Evolutionary conservation across 2,113 vertebrate species (phyloP).

Genomic region (Scartelaos histophorus): DNA sequence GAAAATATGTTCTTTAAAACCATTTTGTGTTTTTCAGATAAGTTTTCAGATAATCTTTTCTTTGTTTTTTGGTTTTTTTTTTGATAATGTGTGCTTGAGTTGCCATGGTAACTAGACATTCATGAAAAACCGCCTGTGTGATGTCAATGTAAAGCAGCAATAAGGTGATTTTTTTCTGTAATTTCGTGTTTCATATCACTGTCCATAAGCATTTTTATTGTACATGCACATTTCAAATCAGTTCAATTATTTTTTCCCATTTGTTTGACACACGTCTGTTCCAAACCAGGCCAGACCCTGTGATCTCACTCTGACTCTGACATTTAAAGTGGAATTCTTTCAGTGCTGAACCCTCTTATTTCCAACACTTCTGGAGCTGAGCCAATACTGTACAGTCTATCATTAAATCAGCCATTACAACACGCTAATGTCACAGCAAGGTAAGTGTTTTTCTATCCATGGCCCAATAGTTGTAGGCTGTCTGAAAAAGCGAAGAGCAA

Average conservation of each 20-base stretch:
- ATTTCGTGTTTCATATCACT: background rate
- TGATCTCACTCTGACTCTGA: constrained; percentile 1
- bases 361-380: background rate
- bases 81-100: no score
- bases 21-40: no score
- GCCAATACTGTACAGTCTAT: constrained; percentile 1
- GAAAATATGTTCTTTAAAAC: no score
- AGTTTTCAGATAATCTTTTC: no score
- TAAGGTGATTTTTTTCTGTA: background rate
- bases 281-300: no score
- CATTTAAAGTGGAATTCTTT: constrained; percentile 8
- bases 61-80: no score
- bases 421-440: background rate
- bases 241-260: background rate
- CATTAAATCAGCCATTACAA: background rate
- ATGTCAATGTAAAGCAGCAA: no score
- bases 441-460: background rate
- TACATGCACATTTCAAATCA: no score
- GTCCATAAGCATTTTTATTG: background rate
- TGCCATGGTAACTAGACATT: no score
- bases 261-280: background rate
- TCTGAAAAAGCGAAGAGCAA: background rate
- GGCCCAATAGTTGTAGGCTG: background rate
- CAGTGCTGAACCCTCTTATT: background rate
- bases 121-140: no score